Conservation (phyloP, 2,888 invertebrate species). For the Ellobium chinense region DNA sequence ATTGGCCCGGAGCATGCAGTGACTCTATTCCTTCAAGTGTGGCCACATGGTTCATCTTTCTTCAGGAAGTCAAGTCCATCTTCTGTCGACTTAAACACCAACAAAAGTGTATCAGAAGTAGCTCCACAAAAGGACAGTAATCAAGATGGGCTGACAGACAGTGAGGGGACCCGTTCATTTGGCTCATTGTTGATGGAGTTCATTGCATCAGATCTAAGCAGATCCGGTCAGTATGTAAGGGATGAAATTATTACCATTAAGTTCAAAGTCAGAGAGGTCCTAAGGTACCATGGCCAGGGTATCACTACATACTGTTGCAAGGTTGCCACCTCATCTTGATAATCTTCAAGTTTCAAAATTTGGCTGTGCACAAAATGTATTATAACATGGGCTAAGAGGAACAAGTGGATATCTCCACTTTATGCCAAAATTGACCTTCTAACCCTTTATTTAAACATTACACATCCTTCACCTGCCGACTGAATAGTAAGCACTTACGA, state of each 20-base stretch:
- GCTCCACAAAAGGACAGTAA: background rate
- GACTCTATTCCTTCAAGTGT: constrained; percentile 9
- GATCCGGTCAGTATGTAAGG: background rate
- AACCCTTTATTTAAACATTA: too few relatives aligned
- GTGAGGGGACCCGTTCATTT: background rate
- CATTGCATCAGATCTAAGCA: background rate
- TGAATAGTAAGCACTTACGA: too few relatives aligned
- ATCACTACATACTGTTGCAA: background rate
- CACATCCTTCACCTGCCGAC: too few relatives aligned
- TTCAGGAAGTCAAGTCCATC: background rate
- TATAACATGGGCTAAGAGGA: too few relatives aligned
- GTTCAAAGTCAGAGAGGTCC: constrained; percentile 36
- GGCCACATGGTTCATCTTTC: constrained; percentile 13
- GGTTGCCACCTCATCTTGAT: too few relatives aligned
- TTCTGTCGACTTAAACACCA: too few relatives aligned
- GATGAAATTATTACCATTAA: constrained; percentile 34
- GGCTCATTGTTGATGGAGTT: constrained; percentile 6
- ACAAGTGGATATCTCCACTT: too few relatives aligned
- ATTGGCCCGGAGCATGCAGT: constrained; percentile 30
- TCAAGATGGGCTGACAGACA: background rate
- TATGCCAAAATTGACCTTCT: too few relatives aligned
- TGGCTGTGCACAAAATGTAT: too few relatives aligned
- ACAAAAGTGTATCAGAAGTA: background rate
- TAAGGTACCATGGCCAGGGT: constrained; percentile 23
- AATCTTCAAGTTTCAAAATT: too few relatives aligned